Conservation (phyloP, 30 jellyfish, hydroid and myxozoan genomes). For the Clytia hemisphaerica region DNA sequence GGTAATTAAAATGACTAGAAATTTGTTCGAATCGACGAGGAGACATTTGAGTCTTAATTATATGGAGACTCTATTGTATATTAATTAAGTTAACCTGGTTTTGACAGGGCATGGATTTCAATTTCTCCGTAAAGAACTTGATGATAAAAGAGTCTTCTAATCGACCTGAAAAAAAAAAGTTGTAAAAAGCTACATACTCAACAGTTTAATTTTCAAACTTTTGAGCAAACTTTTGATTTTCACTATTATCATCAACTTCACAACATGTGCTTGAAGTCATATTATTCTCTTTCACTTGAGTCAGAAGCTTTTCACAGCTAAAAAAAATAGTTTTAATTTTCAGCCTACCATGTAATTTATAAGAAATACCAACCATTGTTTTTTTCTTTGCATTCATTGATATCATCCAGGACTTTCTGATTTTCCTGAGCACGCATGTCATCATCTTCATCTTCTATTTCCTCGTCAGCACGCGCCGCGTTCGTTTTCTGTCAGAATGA, state of each 20-base stretch:
- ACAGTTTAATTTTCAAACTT: not conserved
- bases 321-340: too few species aligned
- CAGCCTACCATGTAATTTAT: too few species aligned
- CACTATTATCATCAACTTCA: not conserved
- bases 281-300: too few species aligned
- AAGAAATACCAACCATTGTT: constrained; percentile 53
- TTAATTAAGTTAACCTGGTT: constrained; percentile 95
- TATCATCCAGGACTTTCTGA: constrained; percentile 60
- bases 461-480: constrained; percentile 83
- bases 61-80: too few species aligned
- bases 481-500: constrained; percentile 31
- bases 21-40: too few species aligned
- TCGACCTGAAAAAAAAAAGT: constrained; percentile 54
- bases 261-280: not conserved
- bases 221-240: not conserved
- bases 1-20: too few species aligned
- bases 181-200: not conserved
- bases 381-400: constrained; percentile 54
- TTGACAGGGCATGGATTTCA: constrained; percentile 94
- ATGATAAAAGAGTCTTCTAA: constrained; percentile 74
- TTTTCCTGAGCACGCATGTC: constrained; percentile 79
- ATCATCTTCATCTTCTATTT: constrained; percentile 80
- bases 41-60: too few species aligned
- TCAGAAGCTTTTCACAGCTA: not conserved
- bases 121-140: constrained; percentile 75